Evolutionary conservation across 1,140 invertebrate genomes (phyloP).

Genomic region (Nasonia giraulti): DNA sequence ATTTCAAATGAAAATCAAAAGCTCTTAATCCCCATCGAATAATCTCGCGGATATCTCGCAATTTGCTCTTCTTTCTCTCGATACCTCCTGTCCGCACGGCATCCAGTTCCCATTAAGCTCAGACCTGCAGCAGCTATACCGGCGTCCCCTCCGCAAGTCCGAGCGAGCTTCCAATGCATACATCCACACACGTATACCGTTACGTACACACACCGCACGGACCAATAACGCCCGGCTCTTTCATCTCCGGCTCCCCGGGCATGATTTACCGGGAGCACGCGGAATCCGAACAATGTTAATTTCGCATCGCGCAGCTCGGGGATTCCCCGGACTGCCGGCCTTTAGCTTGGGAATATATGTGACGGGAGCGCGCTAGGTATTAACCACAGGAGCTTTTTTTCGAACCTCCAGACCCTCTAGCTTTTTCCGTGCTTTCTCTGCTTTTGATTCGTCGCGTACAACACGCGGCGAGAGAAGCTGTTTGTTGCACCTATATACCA

Average conservation of each 20-base stretch:
- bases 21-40: constrained; percentile 31
- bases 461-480: too few species aligned
- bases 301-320: constrained; percentile 28
- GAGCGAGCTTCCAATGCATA: constrained; percentile 13
- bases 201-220: neutral
- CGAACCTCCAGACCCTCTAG: neutral
- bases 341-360: constrained; percentile 14
- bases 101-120: constrained; percentile 36
- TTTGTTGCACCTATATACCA: neutral
- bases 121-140: neutral
- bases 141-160: constrained; percentile 6
- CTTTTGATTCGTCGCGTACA: neutral
- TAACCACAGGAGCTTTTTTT: neutral
- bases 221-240: constrained; percentile 39
- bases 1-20: constrained; percentile 35
- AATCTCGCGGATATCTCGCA: constrained; percentile 16
- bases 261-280: constrained; percentile 46
- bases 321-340: constrained; percentile 9
- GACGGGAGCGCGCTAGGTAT: constrained; percentile 3
- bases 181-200: neutral
- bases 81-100: neutral
- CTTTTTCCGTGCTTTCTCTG: neutral
- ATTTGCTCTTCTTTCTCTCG: constrained; percentile 18
- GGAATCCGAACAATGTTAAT: constrained; percentile 52
- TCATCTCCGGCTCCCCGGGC: constrained; percentile 35